Evolutionary conservation across 1,140 invertebrate genomes (phyloP).

Genomic region (Diachasmimorpha longicaudata): DNA sequence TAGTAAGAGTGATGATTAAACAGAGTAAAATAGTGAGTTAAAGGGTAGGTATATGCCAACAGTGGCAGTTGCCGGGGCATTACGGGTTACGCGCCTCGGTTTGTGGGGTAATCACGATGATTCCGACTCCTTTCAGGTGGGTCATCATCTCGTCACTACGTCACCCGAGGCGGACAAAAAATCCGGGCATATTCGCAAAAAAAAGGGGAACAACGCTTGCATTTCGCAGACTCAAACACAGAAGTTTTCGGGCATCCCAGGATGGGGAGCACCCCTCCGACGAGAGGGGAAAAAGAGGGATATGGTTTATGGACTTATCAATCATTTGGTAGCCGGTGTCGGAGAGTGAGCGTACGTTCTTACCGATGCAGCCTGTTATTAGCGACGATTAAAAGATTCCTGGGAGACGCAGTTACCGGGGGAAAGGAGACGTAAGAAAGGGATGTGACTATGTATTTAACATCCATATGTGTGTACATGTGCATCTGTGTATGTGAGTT

Average conservation of each 20-base stretch:
- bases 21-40: conserved; percentile 11
- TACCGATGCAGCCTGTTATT: conserved; percentile 57
- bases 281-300: conserved; percentile 32
- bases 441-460: neutral
- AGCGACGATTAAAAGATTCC: conserved; percentile 63
- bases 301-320: conserved; percentile 62
- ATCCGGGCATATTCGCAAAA: neutral
- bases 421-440: neutral
- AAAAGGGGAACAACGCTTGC: neutral
- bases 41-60: conserved; percentile 40
- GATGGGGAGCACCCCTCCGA: neutral
- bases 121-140: conserved; percentile 42
- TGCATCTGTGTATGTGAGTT: conserved; percentile 42
- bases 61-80: conserved; percentile 57
- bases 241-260: conserved; percentile 14
- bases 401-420: conserved; percentile 31
- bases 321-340: conserved; percentile 58
- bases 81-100: conserved; percentile 49
- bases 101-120: conserved; percentile 60
- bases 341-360: conserved; percentile 37
- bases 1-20: conserved; percentile 5
- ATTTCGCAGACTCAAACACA: conserved; percentile 12
- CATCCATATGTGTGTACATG: conserved; percentile 18
- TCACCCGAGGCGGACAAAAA: conserved; percentile 54
- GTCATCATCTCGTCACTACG: conserved; percentile 63